phyloP scores from a whole-genome alignment of 2,113 vertebrate genomes.

The Rhegmatorhina hoffmannsi region DNA sequence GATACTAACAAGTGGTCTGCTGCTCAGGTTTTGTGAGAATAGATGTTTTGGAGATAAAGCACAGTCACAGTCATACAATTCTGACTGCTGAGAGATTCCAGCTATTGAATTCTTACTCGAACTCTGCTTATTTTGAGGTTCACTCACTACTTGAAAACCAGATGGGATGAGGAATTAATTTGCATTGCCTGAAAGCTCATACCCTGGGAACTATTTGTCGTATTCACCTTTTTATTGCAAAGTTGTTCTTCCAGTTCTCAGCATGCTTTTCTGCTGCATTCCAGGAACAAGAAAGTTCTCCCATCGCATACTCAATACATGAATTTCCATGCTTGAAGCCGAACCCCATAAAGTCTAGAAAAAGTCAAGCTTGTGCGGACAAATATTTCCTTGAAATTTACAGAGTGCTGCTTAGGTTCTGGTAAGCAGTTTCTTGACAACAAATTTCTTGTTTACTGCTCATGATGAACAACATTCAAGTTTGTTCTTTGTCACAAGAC shows the following conservation, averaged over 20 bases:
- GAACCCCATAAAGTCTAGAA: conserved; percentile 12
- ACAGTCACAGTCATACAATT: not conserved
- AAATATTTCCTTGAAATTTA: conserved; percentile 13
- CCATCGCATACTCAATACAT: not conserved
- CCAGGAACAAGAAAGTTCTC: conserved; percentile 43
- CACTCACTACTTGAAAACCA: not conserved
- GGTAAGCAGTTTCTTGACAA: conserved; percentile 2
- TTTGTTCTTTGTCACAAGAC: not conserved
- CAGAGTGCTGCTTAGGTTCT: not conserved
- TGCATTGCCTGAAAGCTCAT: conserved; percentile 13
- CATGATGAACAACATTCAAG: not conserved
- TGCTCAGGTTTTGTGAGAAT: not conserved
- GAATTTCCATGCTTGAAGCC: conserved; percentile 43
- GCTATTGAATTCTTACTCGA: not conserved
- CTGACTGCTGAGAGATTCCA: not conserved
- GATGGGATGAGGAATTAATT: not conserved
- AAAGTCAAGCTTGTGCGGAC: not conserved
- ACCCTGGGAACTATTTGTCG: conserved; percentile 7
- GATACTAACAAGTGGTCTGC: not conserved
- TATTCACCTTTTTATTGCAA: conserved; percentile 59
- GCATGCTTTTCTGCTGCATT: conserved; percentile 48
- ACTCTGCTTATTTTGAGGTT: conserved; percentile 11
- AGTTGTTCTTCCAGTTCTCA: conserved; percentile 61
- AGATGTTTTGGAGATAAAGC: not conserved
- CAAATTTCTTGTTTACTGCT: not conserved